These are phyloP conservation scores for Tetragonisca angustula DNA, from an alignment of 2,888 invertebrate genomes.

Conservation along the genomic window DNA sequence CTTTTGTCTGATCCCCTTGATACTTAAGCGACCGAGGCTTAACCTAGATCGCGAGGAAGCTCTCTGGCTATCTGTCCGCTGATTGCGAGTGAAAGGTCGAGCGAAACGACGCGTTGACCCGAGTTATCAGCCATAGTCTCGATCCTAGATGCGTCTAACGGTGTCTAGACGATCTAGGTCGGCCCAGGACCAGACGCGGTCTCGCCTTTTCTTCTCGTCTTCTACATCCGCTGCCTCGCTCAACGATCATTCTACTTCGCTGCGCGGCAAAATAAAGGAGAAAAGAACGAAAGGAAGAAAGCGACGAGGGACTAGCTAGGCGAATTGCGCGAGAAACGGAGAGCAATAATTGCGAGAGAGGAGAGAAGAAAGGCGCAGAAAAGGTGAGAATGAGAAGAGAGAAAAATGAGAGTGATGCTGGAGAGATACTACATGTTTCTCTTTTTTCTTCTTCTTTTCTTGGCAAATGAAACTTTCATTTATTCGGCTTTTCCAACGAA, in stretches of 20 bases:
- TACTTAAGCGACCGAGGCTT: no score
- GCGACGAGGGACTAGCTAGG: neutral
- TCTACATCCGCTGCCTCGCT: slow-evolving; percentile 13
- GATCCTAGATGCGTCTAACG: slow-evolving; percentile 52
- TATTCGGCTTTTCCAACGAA: neutral
- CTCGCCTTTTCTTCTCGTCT: slow-evolving; percentile 19
- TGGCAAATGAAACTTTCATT: neutral
- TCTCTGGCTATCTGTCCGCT: neutral
- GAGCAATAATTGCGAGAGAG: neutral
- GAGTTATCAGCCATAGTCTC: slow-evolving; percentile 13
- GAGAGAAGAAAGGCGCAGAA: slow-evolving; percentile 2
- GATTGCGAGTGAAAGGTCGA: neutral
- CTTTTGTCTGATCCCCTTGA: no score
- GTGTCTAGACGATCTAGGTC: slow-evolving; percentile 58
- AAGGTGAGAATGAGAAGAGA: neutral
- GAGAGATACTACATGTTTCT: neutral
- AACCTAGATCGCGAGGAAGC: neutral
- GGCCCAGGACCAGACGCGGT: slow-evolving; percentile 45
- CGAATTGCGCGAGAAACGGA: neutral
- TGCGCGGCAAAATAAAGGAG: neutral
- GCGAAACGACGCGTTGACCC: neutral
- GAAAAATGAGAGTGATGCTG: neutral
- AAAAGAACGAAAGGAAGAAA: slow-evolving; percentile 6
- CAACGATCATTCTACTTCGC: slow-evolving; percentile 37
- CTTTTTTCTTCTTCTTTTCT: no score